Percentiles rank a stretch among this genome's conserved stretches.
Evolutionary conservation across 2,797 vertebrate genomes (phyloP).

Genomic region (Anguilla obscura): DNA sequence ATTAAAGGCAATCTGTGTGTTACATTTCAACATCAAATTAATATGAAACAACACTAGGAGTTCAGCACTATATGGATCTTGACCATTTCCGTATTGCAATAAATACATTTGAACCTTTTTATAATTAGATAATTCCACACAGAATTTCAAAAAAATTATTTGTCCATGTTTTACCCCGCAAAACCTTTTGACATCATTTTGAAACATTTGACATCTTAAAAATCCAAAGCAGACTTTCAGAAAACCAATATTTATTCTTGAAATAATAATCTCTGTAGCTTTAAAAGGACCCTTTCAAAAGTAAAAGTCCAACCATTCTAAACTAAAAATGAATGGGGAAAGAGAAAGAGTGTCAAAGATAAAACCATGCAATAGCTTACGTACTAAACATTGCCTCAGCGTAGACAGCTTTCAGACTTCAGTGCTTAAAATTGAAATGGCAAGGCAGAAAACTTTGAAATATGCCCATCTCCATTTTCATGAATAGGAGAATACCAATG

Average conservation of each 20-base stretch:
- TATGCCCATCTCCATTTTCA: conserved; percentile 35
- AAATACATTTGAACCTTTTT: background rate
- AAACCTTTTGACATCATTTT: too few species aligned
- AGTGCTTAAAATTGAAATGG: background rate
- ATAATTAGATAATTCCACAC: background rate
- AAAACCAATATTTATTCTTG: background rate
- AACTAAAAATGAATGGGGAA: conserved; percentile 66
- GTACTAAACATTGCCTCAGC: background rate
- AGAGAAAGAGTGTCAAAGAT: conserved; percentile 29
- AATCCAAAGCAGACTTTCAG: background rate
- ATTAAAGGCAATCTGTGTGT: background rate
- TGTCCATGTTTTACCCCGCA: background rate
- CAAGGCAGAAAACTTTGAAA: conserved; percentile 33
- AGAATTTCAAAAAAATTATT: background rate
- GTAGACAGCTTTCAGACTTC: conserved; percentile 2
- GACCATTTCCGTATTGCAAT: background rate
- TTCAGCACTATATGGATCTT: background rate
- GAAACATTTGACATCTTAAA: background rate
- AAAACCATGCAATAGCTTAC: conserved; percentile 12
- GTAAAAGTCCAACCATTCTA: conserved; percentile 64
- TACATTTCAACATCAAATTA: background rate
- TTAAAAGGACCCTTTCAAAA: conserved; percentile 71
- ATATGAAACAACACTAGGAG: background rate
- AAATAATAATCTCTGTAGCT: conserved; percentile 51
- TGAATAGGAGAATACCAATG: conserved; percentile 49